Percentiles rank a stretch among this genome's conserved stretches.
Evolutionary conservation across 2,888 invertebrate species (phyloP).

Genomic region (Emmelina monodactyla): DNA sequence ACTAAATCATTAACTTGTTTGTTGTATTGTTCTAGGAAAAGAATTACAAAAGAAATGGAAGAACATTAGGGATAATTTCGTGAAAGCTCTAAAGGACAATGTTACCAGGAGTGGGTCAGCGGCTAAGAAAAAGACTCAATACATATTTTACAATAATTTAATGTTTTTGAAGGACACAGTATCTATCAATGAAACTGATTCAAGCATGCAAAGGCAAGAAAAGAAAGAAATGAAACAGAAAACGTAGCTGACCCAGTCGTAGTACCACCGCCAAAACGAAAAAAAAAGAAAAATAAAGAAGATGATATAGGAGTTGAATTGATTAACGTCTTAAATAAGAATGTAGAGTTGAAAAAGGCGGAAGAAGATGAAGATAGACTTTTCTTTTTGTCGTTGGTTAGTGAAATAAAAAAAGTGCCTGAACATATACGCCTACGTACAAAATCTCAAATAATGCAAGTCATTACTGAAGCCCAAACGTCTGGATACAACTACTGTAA

Average conservation of each 20-base stretch:
- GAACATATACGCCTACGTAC: slow-evolving; percentile 16
- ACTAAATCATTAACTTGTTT: slow-evolving; percentile 13
- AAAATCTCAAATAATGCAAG: slow-evolving; percentile 16
- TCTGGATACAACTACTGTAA: slow-evolving; percentile 11
- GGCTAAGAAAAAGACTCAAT: slow-evolving; percentile 13
- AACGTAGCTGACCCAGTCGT: slow-evolving; percentile 10
- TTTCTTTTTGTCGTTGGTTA: slow-evolving; percentile 15
- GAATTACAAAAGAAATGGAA: slow-evolving; percentile 15
- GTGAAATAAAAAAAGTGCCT: slow-evolving; percentile 14
- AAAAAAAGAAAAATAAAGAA: slow-evolving; percentile 11
- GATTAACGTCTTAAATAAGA: slow-evolving; percentile 13
- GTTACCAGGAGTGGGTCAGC: slow-evolving; percentile 14
- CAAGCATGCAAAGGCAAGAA: slow-evolving; percentile 11
- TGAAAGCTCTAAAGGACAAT: slow-evolving; percentile 13
- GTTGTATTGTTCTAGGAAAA: slow-evolving; percentile 13
- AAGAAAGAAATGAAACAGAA: slow-evolving; percentile 12
- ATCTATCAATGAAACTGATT: slow-evolving; percentile 9
- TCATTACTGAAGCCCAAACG: slow-evolving; percentile 16
- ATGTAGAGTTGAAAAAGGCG: slow-evolving; percentile 11
- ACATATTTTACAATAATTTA: slow-evolving; percentile 15
- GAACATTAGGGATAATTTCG: slow-evolving; percentile 13
- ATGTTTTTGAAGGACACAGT: slow-evolving; percentile 15
- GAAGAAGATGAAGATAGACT: slow-evolving; percentile 3
- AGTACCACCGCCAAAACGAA: slow-evolving; percentile 11
- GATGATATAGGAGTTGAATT: slow-evolving; percentile 12